Base-by-base conservation (phyloP, 2,113 vertebrate species). In the Onychostoma macrolepis region DNA sequence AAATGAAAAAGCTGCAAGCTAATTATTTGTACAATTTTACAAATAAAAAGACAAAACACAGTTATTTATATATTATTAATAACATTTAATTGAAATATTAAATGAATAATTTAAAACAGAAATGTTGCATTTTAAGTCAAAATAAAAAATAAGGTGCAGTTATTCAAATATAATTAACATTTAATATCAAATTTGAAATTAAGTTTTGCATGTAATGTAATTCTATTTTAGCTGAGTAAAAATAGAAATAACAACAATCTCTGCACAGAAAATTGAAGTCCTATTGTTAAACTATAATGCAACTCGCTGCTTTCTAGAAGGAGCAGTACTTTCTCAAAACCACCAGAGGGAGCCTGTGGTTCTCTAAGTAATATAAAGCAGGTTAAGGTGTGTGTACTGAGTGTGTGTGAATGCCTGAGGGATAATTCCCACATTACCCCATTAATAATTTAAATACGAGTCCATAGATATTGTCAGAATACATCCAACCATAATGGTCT, bases 321-420 rank as follows among this genome's bases (percentile, higher is more conserved):
- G 21, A 4, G 24, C 24, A 6, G 13, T 21, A 1, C 4, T 28
- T 15, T 15, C n/a, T 33, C 2, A 71, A 21, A 2, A 84, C 80
- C 90, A 91, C 87, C 6, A 65, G 90, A 86, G 89, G 90, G 90
- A 84, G 84, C 69, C n/a, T 41, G 82, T 84, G 67, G 28, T 26
- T 38, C 69, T 82, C 38, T 4, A 56, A 85, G 82, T 58, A 84
- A 61, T 45, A 38, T 8, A 38, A 88, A 61, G n/a, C 33, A 74
- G 28, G 9, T 13, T 61, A 84, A 78, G 28, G 24, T 36, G 65
- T 48, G 58, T 50, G 56, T 15, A 13, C 17, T 56, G 10, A 12
- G 12, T 78, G 50, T 41, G 4, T 45, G 17, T 50, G 24, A 6
- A 72, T 41, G 30, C 69, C 19, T n/a, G 63, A 19, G 56, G 36